These are phyloP conservation scores for Micronycteris hirsuta DNA, from an alignment of 2,113 vertebrate genomes.

Conservation along the genomic window DNA sequence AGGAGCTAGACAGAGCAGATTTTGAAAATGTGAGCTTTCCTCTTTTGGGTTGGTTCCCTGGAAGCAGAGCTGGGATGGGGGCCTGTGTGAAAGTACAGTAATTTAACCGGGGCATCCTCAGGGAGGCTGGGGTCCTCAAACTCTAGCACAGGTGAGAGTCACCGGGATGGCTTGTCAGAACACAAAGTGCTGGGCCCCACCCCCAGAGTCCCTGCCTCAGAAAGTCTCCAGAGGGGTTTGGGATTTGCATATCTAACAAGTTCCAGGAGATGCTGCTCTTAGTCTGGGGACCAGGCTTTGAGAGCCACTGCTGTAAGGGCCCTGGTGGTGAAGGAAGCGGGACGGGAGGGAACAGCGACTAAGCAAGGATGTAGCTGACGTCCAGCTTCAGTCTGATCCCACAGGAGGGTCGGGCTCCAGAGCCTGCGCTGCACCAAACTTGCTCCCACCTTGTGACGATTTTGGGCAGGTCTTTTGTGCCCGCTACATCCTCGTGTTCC, in stretches of 20 bases:
- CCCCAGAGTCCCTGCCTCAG: background rate
- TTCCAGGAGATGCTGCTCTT: background rate
- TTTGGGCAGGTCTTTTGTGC: background rate
- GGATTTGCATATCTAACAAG: background rate
- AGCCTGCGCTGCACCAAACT: background rate
- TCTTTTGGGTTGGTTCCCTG: background rate
- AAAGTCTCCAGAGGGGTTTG: background rate
- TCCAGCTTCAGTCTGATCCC: background rate
- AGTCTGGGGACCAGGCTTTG: background rate
- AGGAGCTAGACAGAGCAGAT: background rate
- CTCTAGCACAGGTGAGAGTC: rapidly evolving
- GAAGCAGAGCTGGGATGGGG: background rate
- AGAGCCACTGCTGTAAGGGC: background rate
- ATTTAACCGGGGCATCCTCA: background rate
- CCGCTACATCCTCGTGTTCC: rapidly evolving
- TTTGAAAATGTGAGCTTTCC: background rate
- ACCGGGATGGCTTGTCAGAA: background rate
- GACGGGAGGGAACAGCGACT: background rate
- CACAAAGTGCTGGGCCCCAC: background rate
- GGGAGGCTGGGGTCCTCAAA: background rate
- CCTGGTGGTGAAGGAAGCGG: background rate
- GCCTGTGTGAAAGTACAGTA: background rate
- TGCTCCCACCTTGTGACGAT: background rate
- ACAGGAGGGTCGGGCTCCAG: rapidly evolving
- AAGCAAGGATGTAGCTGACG: background rate